Conservation (phyloP, 2,113 vertebrate genomes). For the Coryphaenoides rupestris region DNA sequence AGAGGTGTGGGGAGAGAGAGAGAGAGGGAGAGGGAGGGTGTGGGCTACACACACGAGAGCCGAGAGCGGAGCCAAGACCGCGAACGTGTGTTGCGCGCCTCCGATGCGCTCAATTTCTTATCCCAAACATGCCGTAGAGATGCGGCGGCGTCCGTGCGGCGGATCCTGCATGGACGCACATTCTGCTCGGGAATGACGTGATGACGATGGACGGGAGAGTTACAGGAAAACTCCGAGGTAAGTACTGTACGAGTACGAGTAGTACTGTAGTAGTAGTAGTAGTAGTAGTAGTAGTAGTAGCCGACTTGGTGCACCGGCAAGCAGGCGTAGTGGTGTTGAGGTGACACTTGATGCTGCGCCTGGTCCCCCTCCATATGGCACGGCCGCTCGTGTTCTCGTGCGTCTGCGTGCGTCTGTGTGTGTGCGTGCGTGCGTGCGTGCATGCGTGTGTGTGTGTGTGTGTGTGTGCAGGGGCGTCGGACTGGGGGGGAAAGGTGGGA, state of each 20-base stretch:
- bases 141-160: constrained; percentile 29
- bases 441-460: no score
- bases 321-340: constrained; percentile 1
- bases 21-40: no score
- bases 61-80: no score
- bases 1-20: no score
- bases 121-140: constrained; percentile 41
- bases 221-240: constrained; percentile 33
- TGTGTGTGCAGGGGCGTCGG: no score
- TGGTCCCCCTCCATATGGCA: constrained; percentile 63
- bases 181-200: constrained; percentile 65
- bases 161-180: constrained; percentile 47
- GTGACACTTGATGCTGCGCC: constrained; percentile 73
- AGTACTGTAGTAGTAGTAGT: not conserved
- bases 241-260: no score
- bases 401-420: no score
- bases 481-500: no score
- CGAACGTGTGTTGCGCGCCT: constrained; percentile 15
- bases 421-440: no score
- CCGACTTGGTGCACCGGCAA: constrained; percentile 20
- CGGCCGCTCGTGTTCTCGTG: no score
- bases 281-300: constrained; percentile 21
- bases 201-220: constrained; percentile 38
- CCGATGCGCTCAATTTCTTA: constrained; percentile 5
- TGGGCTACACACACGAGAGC: no score